phyloP scores from a whole-genome alignment of 2,888 invertebrate species.

The Meteorus colon region DNA sequence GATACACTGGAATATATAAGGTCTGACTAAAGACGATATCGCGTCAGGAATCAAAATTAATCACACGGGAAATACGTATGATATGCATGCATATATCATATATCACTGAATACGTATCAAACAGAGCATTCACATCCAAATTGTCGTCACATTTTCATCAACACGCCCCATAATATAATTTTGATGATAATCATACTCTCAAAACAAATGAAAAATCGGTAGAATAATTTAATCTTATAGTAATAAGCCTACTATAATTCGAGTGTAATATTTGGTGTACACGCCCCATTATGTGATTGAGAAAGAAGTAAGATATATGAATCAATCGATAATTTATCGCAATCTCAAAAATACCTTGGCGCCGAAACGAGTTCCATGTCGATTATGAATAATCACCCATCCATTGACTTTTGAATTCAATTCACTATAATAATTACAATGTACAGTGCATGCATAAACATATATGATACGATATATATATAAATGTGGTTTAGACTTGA shows the following conservation, averaged over 20 bases:
- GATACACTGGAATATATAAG: neutral
- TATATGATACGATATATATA: too few species aligned
- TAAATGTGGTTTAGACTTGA: neutral
- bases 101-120: neutral
- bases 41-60: neutral
- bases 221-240: neutral
- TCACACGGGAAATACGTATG: neutral
- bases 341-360: too few species aligned
- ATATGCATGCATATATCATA: neutral
- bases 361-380: neutral
- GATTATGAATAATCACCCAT: neutral
- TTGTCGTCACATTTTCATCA: neutral
- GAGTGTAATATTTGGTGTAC: neutral
- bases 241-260: neutral
- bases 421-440: too few species aligned
- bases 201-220: neutral
- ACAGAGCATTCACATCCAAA: neutral
- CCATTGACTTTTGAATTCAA: neutral
- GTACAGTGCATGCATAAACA: too few species aligned
- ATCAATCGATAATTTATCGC: neutral
- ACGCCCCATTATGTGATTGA: neutral
- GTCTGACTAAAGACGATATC: neutral
- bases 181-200: neutral
- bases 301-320: neutral
- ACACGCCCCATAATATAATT: neutral